These are phyloP conservation scores for Lophochroa leadbeateri DNA, from an alignment of 2,113 vertebrate genomes.

Conservation along the genomic window DNA sequence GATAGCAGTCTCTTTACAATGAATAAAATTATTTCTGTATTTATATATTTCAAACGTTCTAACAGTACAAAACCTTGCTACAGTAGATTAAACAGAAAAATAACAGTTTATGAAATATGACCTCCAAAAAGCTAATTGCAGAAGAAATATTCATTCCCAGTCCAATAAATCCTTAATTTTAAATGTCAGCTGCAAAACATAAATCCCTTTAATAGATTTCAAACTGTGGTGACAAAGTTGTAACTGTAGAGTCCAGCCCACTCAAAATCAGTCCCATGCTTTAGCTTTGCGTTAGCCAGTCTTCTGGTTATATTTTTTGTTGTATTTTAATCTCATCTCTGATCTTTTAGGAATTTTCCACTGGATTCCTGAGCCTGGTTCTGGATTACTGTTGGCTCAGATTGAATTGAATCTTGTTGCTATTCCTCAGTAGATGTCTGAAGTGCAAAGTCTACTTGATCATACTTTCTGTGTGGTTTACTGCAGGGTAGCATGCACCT, in stretches of 20 bases:
- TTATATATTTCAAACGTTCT: constrained; percentile 35
- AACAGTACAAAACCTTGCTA: constrained; percentile 35
- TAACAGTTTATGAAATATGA: constrained; percentile 62
- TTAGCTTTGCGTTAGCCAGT: neutral
- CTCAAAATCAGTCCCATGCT: constrained; percentile 18
- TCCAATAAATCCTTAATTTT: constrained; percentile 75
- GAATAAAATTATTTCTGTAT: neutral
- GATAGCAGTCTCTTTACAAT: constrained; percentile 14
- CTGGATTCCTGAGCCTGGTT: constrained; percentile 41
- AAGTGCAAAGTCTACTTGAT: constrained; percentile 33
- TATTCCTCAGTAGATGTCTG: constrained; percentile 3
- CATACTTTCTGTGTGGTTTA: constrained; percentile 54
- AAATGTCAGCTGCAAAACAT: constrained; percentile 73
- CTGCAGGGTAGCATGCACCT: constrained; percentile 7
- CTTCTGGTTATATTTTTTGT: neutral
- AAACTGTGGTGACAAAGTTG: constrained; percentile 67
- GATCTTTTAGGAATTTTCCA: constrained; percentile 36
- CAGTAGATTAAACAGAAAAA: constrained; percentile 58
- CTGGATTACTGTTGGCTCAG: constrained; percentile 23
- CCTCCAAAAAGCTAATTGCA: constrained; percentile 71
- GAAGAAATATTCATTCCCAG: constrained; percentile 66
- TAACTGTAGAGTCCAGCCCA: constrained; percentile 48
- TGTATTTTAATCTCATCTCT: constrained; percentile 23
- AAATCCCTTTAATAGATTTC: constrained; percentile 73
- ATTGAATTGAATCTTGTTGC: constrained; percentile 34